Base-by-base conservation (phyloP, 2,113 vertebrate genomes). In the Panthera uncia region DNA sequence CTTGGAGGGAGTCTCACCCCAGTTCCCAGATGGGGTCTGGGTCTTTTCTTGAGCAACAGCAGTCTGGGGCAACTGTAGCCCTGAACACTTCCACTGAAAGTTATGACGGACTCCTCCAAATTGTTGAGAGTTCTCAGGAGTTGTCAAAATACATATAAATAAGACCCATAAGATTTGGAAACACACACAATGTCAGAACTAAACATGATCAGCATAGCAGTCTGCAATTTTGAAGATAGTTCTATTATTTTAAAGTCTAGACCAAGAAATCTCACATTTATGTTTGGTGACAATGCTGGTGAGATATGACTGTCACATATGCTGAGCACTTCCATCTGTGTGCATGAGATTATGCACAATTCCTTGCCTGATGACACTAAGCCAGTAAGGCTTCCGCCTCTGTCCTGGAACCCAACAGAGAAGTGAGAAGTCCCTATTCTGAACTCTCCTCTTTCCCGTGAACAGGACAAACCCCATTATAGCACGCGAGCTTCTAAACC, bases 131-230 rank as follows among this genome's bases (percentile, higher is more conserved):
- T 92, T 97, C 74, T 86, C 8, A 3, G n/a, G 74, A 94, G 69
- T 85, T 95, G 88, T 97, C 95, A 98, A 97, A 97, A 97, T 83
- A 95, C 63, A 41, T 69, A 92, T 69, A 96, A 97, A 97, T 97
- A 96, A 89, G 5, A 95, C 52, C 33, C 61, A 61, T 25, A 92
- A 41, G 79, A 92, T 96, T 89, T 96, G 82, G 82, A 97, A 98
- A 97, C 91, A 93, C 57, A 66, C 3, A 16, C 36, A 90, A 79
- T 92, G n/a, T 94, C 88, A 80, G 50, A 69, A 73, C 36, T 73
- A 95, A 89, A 94, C 84, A 94, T 65, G 86, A 96, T 78, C 91
- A 79, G 41, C 68, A 68, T 52, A 84, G 74, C 74, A 66, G 73
- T 36, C 38, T 79, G 57, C 29, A 45, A 82, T 41, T 36, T 36